Conservation (phyloP, 1,140 invertebrate species). For the Palaemon carinicauda region DNA sequence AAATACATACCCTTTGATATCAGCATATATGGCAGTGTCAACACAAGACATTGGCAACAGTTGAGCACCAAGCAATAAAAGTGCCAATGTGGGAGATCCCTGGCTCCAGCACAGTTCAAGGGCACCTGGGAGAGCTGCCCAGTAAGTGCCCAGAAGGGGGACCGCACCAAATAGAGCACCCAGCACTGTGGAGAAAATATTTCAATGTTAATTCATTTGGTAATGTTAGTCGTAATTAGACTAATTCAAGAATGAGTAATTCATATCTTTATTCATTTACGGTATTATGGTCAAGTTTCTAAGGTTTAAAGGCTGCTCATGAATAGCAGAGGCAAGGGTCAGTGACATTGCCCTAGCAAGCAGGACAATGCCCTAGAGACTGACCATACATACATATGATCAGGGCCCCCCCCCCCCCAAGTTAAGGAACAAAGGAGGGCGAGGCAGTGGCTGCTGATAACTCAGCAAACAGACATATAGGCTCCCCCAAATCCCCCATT, state of each 20-base stretch:
- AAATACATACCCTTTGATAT: conserved; percentile 87
- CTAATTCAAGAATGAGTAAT: neutral
- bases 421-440: too few species aligned
- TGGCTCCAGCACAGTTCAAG: conserved; percentile 94
- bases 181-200: conserved; percentile 71
- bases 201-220: neutral
- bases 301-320: too few species aligned
- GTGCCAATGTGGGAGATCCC: conserved; percentile 77
- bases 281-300: too few species aligned
- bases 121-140: conserved; percentile 91
- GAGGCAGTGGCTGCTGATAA: too few species aligned
- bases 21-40: conserved; percentile 94
- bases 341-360: too few species aligned
- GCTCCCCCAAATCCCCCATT: too few species aligned
- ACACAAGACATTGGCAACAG: conserved; percentile 88
- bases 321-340: too few species aligned
- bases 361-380: too few species aligned
- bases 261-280: too few species aligned
- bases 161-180: conserved; percentile 92
- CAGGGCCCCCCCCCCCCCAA: too few species aligned
- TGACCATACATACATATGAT: too few species aligned
- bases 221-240: neutral
- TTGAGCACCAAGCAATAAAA: conserved; percentile 83
- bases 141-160: conserved; percentile 92
- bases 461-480: too few species aligned